A percentile compares a stretch with the other conserved stretches of the same genome.
phyloP scores from a whole-genome alignment of 2,113 vertebrate species.

The Gymnorhina tibicen region DNA sequence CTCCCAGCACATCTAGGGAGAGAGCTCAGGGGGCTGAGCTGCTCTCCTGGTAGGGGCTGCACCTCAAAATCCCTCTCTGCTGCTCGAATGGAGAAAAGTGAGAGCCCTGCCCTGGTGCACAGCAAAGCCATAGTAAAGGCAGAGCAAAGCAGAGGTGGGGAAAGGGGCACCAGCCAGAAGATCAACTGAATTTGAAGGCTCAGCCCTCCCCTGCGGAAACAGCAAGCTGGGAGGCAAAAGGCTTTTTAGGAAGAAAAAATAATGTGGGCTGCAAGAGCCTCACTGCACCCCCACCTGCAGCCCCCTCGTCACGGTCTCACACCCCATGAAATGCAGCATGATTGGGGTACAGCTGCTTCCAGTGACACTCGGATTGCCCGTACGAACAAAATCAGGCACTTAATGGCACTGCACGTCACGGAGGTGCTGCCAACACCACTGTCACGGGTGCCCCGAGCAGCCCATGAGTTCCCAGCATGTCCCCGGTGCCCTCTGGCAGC shows the following conservation, averaged over 20 bases:
- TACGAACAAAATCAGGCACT: not conserved
- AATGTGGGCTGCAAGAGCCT: not conserved
- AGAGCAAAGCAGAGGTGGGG: not conserved
- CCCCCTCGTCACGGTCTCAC: rapidly evolving
- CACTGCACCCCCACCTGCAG: not conserved
- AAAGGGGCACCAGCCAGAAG: not conserved
- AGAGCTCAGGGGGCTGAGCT: not conserved
- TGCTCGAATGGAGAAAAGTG: not conserved
- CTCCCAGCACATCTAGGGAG: not conserved
- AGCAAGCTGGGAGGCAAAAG: not conserved
- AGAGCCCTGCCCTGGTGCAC: not conserved
- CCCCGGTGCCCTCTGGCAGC: not conserved
- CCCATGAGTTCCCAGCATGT: not conserved
- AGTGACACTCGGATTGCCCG: rapidly evolving
- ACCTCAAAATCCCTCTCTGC: not conserved
- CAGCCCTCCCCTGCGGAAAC: not conserved
- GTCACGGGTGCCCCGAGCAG: not conserved
- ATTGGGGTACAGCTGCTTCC: not conserved
- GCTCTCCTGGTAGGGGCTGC: not conserved
- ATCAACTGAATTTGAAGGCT: not conserved
- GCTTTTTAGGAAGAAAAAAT: not conserved
- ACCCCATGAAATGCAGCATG: not conserved
- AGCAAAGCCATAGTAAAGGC: not conserved
- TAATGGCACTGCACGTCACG: too few relatives aligned
- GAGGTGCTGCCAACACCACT: not conserved